Conservation (phyloP, 1,140 invertebrate genomes). For the Chlorops oryzae region DNA sequence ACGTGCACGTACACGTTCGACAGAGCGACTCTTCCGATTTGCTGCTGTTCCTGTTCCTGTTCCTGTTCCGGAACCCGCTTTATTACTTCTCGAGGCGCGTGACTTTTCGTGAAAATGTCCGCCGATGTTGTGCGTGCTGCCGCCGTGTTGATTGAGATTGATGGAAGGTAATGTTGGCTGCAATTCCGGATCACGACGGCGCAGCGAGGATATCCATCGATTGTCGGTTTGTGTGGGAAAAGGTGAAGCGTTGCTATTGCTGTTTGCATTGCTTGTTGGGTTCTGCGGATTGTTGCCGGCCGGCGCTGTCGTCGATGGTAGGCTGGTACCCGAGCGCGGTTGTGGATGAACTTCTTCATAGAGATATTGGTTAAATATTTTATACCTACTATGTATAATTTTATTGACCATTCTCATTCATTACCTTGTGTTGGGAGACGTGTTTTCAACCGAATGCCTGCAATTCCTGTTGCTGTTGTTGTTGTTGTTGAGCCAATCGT, state of each 20-base stretch:
- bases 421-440: conserved; percentile 41
- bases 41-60: conserved; percentile 31
- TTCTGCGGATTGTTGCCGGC: conserved; percentile 6
- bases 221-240: conserved; percentile 42
- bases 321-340: conserved; percentile 25
- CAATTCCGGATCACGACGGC: conserved; percentile 59
- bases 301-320: conserved; percentile 9
- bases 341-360: conserved; percentile 39
- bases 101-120: conserved; percentile 19
- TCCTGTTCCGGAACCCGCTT: too few relatives aligned
- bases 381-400: background rate
- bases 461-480: conserved; percentile 42
- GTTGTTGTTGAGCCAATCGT: background rate
- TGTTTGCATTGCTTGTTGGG: conserved; percentile 1
- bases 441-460: conserved; percentile 38
- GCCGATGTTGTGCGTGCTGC: conserved; percentile 34
- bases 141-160: conserved; percentile 36
- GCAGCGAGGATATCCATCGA: conserved; percentile 51
- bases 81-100: conserved; percentile 27
- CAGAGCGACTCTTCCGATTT: conserved; percentile 51
- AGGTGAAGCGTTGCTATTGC: conserved; percentile 11
- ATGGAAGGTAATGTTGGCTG: conserved; percentile 61
- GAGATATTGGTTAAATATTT: background rate
- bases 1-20: conserved; percentile 50
- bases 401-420: background rate